Evolutionary conservation across 2,797 vertebrate species (phyloP).

Genomic region (Acestrorhynchus altus): DNA sequence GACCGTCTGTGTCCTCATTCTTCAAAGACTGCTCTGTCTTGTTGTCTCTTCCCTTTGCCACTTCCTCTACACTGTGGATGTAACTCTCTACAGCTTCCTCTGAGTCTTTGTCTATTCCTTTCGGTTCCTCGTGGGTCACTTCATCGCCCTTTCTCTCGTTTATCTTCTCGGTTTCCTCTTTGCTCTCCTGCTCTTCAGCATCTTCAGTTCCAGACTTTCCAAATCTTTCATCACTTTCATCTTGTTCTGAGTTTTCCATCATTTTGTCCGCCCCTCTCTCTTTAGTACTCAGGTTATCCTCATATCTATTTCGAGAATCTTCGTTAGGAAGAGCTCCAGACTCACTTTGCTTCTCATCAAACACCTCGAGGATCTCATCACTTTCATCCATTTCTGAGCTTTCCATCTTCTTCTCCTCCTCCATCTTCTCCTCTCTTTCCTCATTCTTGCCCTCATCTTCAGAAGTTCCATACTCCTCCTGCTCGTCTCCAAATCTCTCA

Average conservation of each 20-base stretch:
- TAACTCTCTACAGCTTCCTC: constrained; percentile 1
- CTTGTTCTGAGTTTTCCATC: background rate
- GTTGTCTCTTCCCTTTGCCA: background rate
- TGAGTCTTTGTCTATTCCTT: background rate
- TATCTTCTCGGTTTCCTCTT: background rate
- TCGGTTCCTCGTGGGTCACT: background rate
- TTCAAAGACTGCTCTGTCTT: background rate
- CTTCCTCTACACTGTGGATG: background rate
- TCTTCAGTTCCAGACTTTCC: background rate
- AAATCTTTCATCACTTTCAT: constrained; percentile 23
- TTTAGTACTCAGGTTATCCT: background rate
- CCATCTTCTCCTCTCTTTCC: background rate
- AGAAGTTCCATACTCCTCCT: background rate
- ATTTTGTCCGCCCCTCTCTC: background rate
- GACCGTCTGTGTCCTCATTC: too few relatives aligned
- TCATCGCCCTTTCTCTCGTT: background rate
- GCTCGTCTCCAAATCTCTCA: constrained; percentile 29
- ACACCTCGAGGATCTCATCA: constrained; percentile 17
- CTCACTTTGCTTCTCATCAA: constrained; percentile 4
- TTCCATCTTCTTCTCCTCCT: background rate
- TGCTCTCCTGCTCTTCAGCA: background rate
- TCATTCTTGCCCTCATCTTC: background rate
- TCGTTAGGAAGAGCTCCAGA: background rate
- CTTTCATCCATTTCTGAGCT: background rate
- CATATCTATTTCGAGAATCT: background rate